A percentile compares a stretch with the other conserved stretches of the same genome.
phyloP scores from a whole-genome alignment of 2,797 vertebrate genomes.

The Anas georgica region DNA sequence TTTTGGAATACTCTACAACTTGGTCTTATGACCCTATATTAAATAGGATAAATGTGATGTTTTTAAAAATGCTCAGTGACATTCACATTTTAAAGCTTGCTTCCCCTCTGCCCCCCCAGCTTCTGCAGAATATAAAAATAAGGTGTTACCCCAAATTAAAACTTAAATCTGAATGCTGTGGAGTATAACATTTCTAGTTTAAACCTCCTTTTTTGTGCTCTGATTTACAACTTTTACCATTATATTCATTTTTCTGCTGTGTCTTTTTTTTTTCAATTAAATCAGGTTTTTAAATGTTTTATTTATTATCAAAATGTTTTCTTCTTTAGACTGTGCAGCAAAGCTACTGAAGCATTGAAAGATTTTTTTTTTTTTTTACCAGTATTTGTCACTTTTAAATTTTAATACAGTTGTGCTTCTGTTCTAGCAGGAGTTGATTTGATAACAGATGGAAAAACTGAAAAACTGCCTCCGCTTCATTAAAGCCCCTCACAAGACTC shows the following conservation, averaged over 20 bases:
- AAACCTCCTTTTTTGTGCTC: neutral
- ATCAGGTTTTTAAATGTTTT: neutral
- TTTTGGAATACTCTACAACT: neutral
- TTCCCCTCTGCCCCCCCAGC: too few relatives aligned
- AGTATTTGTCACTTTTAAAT: neutral
- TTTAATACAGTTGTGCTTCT: conserved; percentile 9
- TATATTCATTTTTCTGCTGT: neutral
- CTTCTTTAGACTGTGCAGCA: neutral
- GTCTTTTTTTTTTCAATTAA: neutral
- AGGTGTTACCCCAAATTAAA: neutral
- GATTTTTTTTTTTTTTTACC: neutral
- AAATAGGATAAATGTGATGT: neutral
- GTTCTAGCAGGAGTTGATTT: conserved; percentile 1
- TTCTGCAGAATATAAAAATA: neutral
- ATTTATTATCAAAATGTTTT: neutral
- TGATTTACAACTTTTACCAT: neutral
- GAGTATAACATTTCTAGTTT: neutral
- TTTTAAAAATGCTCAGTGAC: neutral
- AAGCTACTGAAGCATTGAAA: neutral
- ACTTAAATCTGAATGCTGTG: neutral
- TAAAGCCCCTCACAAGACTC: conserved; percentile 24
- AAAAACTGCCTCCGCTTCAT: conserved; percentile 43
- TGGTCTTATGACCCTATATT: neutral
- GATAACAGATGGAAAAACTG: conserved; percentile 41
- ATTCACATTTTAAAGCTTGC: neutral